Evolutionary conservation across 2,113 vertebrate species (phyloP), one percentile per base, ranked within the genome.

Genomic region (Dasyornis broadbenti): DNA sequence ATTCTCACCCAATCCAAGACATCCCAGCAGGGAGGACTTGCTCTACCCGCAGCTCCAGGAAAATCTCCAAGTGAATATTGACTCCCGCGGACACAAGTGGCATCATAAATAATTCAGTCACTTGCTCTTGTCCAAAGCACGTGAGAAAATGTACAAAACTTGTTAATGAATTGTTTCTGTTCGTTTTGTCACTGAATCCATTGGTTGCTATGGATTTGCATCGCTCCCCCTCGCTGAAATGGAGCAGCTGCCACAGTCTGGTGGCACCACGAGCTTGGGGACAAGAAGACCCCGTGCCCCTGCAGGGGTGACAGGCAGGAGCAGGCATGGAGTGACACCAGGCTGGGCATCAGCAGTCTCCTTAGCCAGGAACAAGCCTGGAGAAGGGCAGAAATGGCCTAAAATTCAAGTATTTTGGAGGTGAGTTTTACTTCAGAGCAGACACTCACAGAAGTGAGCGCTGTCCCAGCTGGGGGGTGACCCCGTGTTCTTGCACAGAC

Each of bases 311-410:
- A 44, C 35, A 21, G 30, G 35, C 31, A 61, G 59, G 22, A 54
- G 42, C 21, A 26, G 35, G 60, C 30, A 47, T 3, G 0, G 22
- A 60, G 39, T 1, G 19, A 45, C 3, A 2, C 40, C 0, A 0
- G 26, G 39, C 22, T 19, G n/a, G 56, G 56, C 65, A 49, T 0
- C 3, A 56, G 60, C 49, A 54, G 47, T 31, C 23, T 19, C 27
- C 33, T 35, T 6, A 28, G 76, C 26, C 69, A 17, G 42, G 15
- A 77, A 40, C 9, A 23, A 53, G 11, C 20, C 76, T 39, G 18
- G 17, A 47, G 37, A 92, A 76, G 45, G 1, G 6, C n/a, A 59
- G 20, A 82, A 59, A 24, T 11, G 11, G 28, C 44, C 30, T 7
- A 21, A 65, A 75, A 80, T 42, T 8, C 10, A 13, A 69, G 12